These are phyloP conservation scores for Brenthis daphne DNA, from an alignment of 2,888 invertebrate species.

Conservation along the genomic window DNA sequence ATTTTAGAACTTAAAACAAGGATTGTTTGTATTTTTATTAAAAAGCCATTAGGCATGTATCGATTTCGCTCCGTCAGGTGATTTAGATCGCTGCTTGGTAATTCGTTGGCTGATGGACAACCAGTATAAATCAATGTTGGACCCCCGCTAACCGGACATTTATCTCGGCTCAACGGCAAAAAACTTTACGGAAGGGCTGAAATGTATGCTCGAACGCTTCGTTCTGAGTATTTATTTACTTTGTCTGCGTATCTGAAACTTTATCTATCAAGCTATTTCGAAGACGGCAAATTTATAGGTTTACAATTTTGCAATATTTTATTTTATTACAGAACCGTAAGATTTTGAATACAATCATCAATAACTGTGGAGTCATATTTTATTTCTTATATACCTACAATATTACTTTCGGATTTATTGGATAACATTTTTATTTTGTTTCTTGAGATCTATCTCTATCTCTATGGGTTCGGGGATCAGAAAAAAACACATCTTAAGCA, in stretches of 20 bases:
- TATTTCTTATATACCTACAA: neutral
- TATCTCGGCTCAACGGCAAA: conserved; percentile 69
- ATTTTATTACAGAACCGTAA: conserved; percentile 11
- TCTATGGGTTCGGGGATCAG: too few species aligned
- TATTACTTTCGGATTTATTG: too few species aligned
- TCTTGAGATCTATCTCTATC: too few species aligned
- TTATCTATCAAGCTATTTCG: conserved; percentile 17
- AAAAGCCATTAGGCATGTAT: conserved; percentile 61
- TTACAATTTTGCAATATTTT: conserved; percentile 5
- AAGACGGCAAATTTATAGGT: neutral
- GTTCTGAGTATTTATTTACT: conserved; percentile 35
- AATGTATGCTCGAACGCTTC: conserved; percentile 43
- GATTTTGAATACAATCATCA: neutral
- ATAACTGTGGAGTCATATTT: neutral
- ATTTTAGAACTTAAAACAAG: neutral
- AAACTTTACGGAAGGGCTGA: conserved; percentile 60
- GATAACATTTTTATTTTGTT: too few species aligned
- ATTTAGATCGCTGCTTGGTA: conserved; percentile 77
- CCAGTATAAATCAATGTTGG: conserved; percentile 78
- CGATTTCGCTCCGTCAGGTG: conserved; percentile 66
- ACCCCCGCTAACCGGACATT: conserved; percentile 80
- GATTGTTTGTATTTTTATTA: conserved; percentile 44
- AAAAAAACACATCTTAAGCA: too few species aligned
- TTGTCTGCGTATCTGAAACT: conserved; percentile 25
- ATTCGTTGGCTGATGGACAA: conserved; percentile 78